Base-by-base conservation (phyloP, 2,888 invertebrate species). In the Isotomurus palustris region DNA sequence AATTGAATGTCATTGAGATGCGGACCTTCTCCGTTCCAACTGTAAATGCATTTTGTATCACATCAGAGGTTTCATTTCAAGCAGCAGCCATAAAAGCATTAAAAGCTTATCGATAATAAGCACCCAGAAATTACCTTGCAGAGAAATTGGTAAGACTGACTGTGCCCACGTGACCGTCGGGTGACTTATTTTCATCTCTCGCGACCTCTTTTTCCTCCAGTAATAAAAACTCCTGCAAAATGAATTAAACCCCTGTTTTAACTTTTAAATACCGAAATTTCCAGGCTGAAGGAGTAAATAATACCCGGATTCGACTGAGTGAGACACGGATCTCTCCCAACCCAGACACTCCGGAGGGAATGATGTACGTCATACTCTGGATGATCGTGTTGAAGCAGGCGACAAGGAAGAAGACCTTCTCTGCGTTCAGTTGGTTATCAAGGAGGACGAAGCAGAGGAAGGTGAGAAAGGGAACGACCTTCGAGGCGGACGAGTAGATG, bases 401-500 rank as follows among this genome's bases (percentile, higher is more conserved):
- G 0, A 59, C 32, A 2, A 56, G 36, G 41, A 66, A 68, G 40
- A 64, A 68, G 0, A 84, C 88, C 73, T 82, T 74, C 66, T 85
- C 85, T 0, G 90, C 85, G 0, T 85, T 83, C 65, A 69, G 43
- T 2, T 45, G 41, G 41, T 68, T 53, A 1, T 60, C 68, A 24
- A 21, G 8, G 5, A 43, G 22, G 21, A 68, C 62, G 45, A 62
- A 65, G 0, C 64, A 49, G 14, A 68, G n/a, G 6, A 71, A 49
- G 6, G 70, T 69, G 19, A 66, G 53, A 32, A 68, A 68, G 2
- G 68, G 55, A 2, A 70, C 64, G 22, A 72, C 45, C 53, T 71
- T 67, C 72, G 90, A 87, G 0, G 91, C 88, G 72, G 75, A 74
- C 68, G 77, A 77, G 70, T 85, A 87, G 75, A 87, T 81, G 59